Base-by-base conservation (phyloP, 2,797 vertebrate species). In the Sebastiscus albofasciatus region DNA sequence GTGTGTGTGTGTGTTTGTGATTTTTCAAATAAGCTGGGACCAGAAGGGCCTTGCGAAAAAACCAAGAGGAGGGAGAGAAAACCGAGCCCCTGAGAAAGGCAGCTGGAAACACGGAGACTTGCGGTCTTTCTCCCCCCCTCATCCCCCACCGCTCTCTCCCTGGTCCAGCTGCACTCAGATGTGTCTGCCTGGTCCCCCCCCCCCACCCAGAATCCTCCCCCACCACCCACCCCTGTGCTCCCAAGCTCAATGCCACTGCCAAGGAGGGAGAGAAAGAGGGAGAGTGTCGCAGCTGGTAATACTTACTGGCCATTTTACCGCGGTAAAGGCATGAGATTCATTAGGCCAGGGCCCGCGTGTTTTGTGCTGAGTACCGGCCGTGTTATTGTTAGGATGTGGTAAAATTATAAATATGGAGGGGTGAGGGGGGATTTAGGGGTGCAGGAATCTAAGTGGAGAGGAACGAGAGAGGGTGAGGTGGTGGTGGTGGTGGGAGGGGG, bases 361-460 rank as follows among this genome's bases (percentile, higher is more conserved):
- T 98, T 98, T 98, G 97, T 96, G 97, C 97, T 96, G 90, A 97
- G 97, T 96, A 96, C 96, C 96, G 97, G 97, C 96, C 96, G 94
- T 98, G 97, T 99, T 99, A 98, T 98, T 98, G 97, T 99, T 98
- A 98, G 98, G 98, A 99, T 99, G 98, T 99, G 98, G 98, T 98
- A 97, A 97, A 99, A 98, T 97, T 97, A 98, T 97, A 97, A 97
- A 97, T 98, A 96, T 97, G 96, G 96, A 96, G 96, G 96, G 95
- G 95, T 95, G 94, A 94, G 81, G 71, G 82, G 83, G 73, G 76
- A 61, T 81, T 82, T 67, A 70, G 82, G 77, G 80, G 76, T 94
- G 94, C 94, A 96, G 95, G 96, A 96, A 95, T 97, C 96, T 96
- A 94, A 96, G 95, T 95, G 96, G 83, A 62, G 88, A 95, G 69